Evolutionary conservation across 2,797 vertebrate genomes (phyloP).

Genomic region (Phaenicophaeus curvirostris): DNA sequence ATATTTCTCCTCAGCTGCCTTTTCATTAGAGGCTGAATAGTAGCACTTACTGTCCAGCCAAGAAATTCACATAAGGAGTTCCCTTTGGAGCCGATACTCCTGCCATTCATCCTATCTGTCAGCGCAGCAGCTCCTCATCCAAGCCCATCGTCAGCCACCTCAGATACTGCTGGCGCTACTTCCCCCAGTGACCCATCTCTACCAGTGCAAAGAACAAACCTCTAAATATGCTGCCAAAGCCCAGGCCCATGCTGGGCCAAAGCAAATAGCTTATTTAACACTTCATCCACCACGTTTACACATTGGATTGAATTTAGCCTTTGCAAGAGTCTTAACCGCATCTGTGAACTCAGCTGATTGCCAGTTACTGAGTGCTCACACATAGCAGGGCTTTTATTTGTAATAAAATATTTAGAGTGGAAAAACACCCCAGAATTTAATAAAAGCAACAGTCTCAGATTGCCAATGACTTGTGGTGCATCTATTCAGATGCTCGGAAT

Average conservation of each 20-base stretch:
- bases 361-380: slow-evolving; percentile 39
- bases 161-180: not conserved
- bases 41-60: slow-evolving; percentile 15
- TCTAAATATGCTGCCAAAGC: not conserved
- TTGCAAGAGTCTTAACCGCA: slow-evolving; percentile 22
- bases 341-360: slow-evolving; percentile 46
- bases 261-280: slow-evolving; percentile 64
- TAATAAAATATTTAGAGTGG: slow-evolving; percentile 65
- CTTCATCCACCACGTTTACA: slow-evolving; percentile 37
- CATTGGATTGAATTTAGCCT: slow-evolving; percentile 42
- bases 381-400: slow-evolving; percentile 57
- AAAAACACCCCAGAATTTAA: slow-evolving; percentile 59
- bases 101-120: not conserved
- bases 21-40: slow-evolving; percentile 21
- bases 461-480: slow-evolving; percentile 53
- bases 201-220: not conserved
- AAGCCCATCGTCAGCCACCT: not conserved
- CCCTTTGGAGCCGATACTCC: not conserved
- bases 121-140: not conserved
- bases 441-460: slow-evolving; percentile 59
- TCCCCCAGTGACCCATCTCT: not conserved
- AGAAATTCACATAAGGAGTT: not conserved
- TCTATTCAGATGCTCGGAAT: slow-evolving; percentile 50
- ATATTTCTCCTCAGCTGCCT: not conserved
- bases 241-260: slow-evolving; percentile 34